A percentile compares a stretch with the other conserved stretches of the same genome.
These are phyloP conservation scores for Serinus canaria DNA, from an alignment of 2,113 vertebrate species.

Conservation along the genomic window DNA sequence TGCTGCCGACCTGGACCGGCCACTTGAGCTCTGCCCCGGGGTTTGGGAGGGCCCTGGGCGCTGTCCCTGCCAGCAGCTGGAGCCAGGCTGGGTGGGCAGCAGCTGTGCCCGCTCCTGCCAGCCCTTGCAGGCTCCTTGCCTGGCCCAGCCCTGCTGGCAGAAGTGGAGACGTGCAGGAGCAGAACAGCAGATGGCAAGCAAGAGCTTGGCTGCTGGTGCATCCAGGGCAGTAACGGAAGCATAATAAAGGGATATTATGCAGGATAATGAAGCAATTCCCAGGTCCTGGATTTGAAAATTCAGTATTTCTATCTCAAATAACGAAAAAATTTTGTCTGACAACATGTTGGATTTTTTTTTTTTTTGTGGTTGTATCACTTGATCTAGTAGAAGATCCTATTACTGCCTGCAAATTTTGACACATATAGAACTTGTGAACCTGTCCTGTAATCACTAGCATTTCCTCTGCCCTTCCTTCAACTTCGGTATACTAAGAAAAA, in stretches of 20 bases:
- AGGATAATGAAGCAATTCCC: neutral
- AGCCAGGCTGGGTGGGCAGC: neutral
- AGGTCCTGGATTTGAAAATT: neutral
- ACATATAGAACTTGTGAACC: rapidly evolving
- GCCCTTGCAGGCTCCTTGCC: neutral
- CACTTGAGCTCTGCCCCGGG: neutral
- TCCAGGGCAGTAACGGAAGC: neutral
- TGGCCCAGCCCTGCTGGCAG: neutral
- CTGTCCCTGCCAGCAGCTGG: neutral
- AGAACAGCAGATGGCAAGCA: conserved; percentile 55
- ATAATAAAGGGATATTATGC: neutral
- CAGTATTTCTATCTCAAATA: neutral
- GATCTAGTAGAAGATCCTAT: neutral
- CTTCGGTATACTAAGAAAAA: neutral
- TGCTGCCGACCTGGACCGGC: neutral
- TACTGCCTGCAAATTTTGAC: neutral
- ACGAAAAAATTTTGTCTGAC: neutral
- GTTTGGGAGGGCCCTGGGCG: rapidly evolving
- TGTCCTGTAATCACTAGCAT: neutral
- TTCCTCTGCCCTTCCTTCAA: neutral
- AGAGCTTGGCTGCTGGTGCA: neutral
- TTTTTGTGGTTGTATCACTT: neutral
- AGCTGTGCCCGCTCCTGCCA: neutral
- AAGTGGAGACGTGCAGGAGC: neutral
- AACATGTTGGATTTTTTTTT: neutral